phyloP scores from a whole-genome alignment of 2,113 vertebrate genomes.

The Alethe diademata region DNA sequence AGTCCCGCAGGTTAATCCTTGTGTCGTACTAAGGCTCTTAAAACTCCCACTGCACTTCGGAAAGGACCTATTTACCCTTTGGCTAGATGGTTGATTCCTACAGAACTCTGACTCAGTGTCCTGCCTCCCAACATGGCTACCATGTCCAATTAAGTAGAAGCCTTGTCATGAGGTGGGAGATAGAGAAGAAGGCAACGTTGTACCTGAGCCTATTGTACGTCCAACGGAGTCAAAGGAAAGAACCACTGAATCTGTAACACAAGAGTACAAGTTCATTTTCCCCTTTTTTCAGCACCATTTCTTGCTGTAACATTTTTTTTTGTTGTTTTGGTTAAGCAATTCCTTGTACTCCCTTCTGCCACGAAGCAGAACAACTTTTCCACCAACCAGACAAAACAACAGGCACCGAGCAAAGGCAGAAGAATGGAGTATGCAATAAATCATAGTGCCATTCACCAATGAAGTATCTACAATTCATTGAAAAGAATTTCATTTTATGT shows the following conservation, averaged over 20 bases:
- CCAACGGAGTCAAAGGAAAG: conserved; percentile 89
- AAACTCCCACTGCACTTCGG: not conserved
- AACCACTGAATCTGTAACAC: conserved; percentile 92
- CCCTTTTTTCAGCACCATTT: conserved; percentile 28
- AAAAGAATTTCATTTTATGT: not conserved
- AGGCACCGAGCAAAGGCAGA: not conserved
- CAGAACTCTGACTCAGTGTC: not conserved
- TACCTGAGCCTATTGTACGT: conserved; percentile 95
- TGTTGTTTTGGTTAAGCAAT: not conserved
- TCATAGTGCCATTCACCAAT: not conserved
- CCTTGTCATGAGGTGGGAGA: conserved; percentile 48
- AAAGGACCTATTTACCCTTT: not conserved
- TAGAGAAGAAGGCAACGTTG: conserved; percentile 70
- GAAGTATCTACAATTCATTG: not conserved
- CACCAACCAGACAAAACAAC: not conserved
- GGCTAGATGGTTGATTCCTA: not conserved
- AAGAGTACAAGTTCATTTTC: conserved; percentile 88
- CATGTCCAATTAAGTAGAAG: conserved; percentile 32
- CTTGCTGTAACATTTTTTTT: not conserved
- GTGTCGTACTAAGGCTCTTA: not conserved
- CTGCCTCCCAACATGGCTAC: conserved; percentile 72
- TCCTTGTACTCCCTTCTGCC: not conserved
- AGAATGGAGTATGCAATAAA: not conserved
- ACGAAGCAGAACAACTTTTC: not conserved
- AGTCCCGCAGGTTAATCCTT: not conserved